phyloP scores from a whole-genome alignment of 2,888 invertebrate species.

The Aleiodes alternator region DNA sequence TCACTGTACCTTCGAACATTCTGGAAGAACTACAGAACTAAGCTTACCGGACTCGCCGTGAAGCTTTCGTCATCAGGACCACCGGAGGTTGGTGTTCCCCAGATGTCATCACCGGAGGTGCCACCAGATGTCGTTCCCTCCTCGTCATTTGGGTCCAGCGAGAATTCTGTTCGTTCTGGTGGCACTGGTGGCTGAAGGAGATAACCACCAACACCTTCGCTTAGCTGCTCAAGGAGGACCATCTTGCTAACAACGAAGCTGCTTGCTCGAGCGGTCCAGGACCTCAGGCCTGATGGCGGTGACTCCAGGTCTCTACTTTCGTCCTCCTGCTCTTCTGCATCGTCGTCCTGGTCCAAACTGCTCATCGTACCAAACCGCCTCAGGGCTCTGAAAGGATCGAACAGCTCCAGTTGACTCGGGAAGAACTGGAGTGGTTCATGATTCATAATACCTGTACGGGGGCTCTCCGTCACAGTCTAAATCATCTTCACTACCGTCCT shows the following conservation, averaged over 20 bases:
- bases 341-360: slow-evolving; percentile 74
- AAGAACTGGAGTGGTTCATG: not conserved
- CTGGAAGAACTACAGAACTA: not conserved
- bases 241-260: slow-evolving; percentile 90
- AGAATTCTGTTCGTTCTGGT: slow-evolving; percentile 71
- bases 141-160: slow-evolving; percentile 77
- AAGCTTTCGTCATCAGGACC: slow-evolving; percentile 86
- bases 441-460: slow-evolving; percentile 70
- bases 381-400: slow-evolving; percentile 64
- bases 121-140: slow-evolving; percentile 91
- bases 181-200: slow-evolving; percentile 71
- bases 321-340: slow-evolving; percentile 67
- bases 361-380: slow-evolving; percentile 75
- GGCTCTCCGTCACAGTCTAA: slow-evolving; percentile 74
- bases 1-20: slow-evolving; percentile 37
- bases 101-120: slow-evolving; percentile 90
- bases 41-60: slow-evolving; percentile 71
- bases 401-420: not conserved
- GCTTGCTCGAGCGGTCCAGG: slow-evolving; percentile 89
- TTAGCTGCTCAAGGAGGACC: slow-evolving; percentile 81
- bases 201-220: slow-evolving; percentile 76
- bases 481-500: slow-evolving; percentile 74
- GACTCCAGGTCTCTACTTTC: slow-evolving; percentile 70
- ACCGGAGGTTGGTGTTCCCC: slow-evolving; percentile 93
- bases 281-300: slow-evolving; percentile 78